Conservation (phyloP, 2,113 vertebrate genomes). For the Chaetura pelagica region DNA sequence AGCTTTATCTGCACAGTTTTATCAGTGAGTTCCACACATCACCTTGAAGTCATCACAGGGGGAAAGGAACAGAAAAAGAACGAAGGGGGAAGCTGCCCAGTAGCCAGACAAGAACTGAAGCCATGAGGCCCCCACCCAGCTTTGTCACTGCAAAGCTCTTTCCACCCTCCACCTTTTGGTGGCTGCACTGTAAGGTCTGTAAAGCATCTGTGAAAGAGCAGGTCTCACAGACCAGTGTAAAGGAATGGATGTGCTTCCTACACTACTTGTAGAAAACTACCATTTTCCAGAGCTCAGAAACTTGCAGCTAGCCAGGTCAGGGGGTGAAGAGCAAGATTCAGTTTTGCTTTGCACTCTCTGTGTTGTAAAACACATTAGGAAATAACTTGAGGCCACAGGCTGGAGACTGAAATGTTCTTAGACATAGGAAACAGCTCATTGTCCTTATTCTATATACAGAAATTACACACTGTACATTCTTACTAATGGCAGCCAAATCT, state of each 20-base stretch:
- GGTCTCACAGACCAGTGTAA: rapidly evolving
- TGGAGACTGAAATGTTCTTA: neutral
- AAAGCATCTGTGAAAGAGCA: neutral
- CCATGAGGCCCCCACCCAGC: neutral
- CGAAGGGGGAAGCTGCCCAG: neutral
- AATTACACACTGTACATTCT: neutral
- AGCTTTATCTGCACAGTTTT: neutral
- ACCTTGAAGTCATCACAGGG: neutral
- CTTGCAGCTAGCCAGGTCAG: neutral
- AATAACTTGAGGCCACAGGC: neutral
- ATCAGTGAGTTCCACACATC: neutral
- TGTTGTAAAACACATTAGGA: neutral
- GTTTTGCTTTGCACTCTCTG: neutral
- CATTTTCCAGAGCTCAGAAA: neutral
- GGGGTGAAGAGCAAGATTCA: neutral
- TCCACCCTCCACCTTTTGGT: neutral
- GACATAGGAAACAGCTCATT: neutral
- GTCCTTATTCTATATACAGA: neutral
- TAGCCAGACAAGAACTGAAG: neutral
- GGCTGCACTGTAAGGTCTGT: neutral
- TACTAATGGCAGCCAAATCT: neutral
- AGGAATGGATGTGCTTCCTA: neutral
- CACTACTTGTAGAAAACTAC: rapidly evolving
- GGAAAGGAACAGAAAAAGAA: neutral
- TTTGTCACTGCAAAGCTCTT: neutral